Percentiles rank a stretch among this genome's conserved stretches.
Evolutionary conservation across 1,140 invertebrate species (phyloP).

Genomic region (Lucilia sericata): DNA sequence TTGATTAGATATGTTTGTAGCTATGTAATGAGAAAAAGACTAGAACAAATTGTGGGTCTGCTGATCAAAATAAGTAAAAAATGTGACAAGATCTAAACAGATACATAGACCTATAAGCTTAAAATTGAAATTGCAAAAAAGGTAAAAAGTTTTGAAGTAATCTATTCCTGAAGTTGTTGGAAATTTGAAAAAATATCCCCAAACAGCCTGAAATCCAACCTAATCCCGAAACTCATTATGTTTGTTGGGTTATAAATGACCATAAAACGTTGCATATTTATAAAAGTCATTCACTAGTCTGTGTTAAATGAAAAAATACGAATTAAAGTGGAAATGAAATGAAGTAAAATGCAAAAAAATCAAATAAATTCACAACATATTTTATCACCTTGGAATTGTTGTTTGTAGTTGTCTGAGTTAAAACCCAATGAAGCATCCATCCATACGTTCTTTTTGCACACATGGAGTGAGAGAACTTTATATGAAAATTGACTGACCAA

Average conservation of each 20-base stretch:
- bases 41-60: too few relatives aligned
- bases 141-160: too few relatives aligned
- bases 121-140: too few relatives aligned
- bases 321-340: conserved; percentile 42
- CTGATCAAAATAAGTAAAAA: too few relatives aligned
- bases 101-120: too few relatives aligned
- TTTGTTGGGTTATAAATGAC: conserved; percentile 6
- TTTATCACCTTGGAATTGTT: conserved; percentile 36
- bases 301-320: conserved; percentile 35
- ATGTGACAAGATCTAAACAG: too few relatives aligned
- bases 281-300: conserved; percentile 16
- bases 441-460: conserved; percentile 1
- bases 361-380: conserved; percentile 38
- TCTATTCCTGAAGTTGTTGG: too few relatives aligned
- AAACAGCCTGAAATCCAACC: too few relatives aligned
- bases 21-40: too few relatives aligned
- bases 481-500: conserved; percentile 4
- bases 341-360: conserved; percentile 29
- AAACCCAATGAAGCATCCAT: conserved; percentile 29
- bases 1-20: too few relatives aligned
- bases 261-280: conserved; percentile 34
- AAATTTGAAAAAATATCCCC: too few relatives aligned
- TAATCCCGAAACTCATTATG: neutral
- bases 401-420: conserved; percentile 15
- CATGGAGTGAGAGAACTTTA: neutral